Evolutionary conservation across 2,797 vertebrate species (phyloP).

Genomic region (Cyclopterus lumpus): DNA sequence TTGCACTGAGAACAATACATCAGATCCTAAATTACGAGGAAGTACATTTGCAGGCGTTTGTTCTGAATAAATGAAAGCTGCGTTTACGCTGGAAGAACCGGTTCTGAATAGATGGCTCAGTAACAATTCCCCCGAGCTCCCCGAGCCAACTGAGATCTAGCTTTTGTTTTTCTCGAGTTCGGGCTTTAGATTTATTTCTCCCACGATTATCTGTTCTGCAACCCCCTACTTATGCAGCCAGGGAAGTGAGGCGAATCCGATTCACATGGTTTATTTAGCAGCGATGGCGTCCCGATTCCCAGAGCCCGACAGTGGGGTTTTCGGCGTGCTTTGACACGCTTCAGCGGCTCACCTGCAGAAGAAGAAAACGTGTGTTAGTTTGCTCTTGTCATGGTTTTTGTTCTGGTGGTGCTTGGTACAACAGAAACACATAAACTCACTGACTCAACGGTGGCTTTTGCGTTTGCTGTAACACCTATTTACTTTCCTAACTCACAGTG

Average conservation of each 20-base stretch:
- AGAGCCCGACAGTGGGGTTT: constrained; percentile 22
- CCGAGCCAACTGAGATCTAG: constrained; percentile 8
- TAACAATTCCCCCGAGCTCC: constrained; percentile 1
- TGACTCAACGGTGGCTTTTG: constrained; percentile 15
- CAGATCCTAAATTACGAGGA: neutral
- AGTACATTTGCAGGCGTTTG: neutral
- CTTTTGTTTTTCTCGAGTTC: neutral
- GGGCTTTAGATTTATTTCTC: constrained; percentile 18
- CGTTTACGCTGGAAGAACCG: constrained; percentile 45
- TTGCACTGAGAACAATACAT: neutral
- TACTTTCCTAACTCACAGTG: neutral
- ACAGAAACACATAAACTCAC: neutral
- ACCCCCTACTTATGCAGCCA: constrained; percentile 3
- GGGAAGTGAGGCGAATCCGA: constrained; percentile 26
- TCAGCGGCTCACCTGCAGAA: constrained; percentile 38
- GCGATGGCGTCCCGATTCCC: constrained; percentile 36
- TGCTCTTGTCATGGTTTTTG: constrained; percentile 8
- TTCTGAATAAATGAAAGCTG: neutral
- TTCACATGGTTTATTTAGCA: constrained; percentile 46
- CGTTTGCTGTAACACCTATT: neutral
- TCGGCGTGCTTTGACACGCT: constrained; percentile 63
- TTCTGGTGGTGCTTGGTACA: neutral
- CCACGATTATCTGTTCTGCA: constrained; percentile 30
- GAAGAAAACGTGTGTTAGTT: constrained; percentile 25
- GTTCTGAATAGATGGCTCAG: constrained; percentile 27